These are phyloP conservation scores for Hirtodrosophila duncani DNA, from an alignment of 2,888 invertebrate species.

Conservation along the genomic window DNA sequence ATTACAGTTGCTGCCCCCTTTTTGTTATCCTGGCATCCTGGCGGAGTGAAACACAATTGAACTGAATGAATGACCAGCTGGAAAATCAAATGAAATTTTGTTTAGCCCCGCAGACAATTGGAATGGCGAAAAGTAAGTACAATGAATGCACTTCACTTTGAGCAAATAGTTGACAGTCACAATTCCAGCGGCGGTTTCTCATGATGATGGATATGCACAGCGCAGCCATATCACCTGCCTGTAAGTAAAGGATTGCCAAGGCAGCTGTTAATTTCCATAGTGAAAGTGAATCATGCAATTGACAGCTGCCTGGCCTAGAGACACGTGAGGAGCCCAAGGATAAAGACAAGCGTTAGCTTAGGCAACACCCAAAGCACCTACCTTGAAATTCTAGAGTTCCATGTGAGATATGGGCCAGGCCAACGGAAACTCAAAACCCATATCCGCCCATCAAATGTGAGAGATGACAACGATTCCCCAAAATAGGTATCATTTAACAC, in stretches of 20 bases:
- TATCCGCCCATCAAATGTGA: conserved; percentile 51
- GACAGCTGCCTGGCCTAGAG: conserved; percentile 22
- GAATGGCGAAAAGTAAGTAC: conserved; percentile 35
- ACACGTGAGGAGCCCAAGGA: too few relatives aligned
- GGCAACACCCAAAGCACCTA: too few relatives aligned
- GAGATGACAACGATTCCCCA: conserved; percentile 36
- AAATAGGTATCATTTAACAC: conserved; percentile 48
- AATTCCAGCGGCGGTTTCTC: conserved; percentile 18
- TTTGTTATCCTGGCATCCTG: too few relatives aligned
- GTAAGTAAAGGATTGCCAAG: conserved; percentile 29
- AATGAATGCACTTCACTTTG: conserved; percentile 54
- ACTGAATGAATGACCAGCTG: conserved; percentile 59
- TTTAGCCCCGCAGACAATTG: conserved; percentile 30
- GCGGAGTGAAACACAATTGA: conserved; percentile 28
- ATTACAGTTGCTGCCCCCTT: conserved; percentile 28
- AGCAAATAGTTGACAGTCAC: conserved; percentile 24
- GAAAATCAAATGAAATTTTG: conserved; percentile 37
- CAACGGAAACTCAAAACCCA: conserved; percentile 43
- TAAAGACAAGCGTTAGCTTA: too few relatives aligned
- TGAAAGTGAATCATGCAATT: conserved; percentile 24
- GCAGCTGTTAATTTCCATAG: conserved; percentile 35
- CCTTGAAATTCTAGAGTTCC: too few relatives aligned
- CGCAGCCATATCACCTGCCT: conserved; percentile 50
- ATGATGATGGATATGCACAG: conserved; percentile 55
- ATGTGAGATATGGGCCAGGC: too few relatives aligned